A percentile compares a stretch with the other conserved stretches of the same genome.
Evolutionary conservation across 2,113 vertebrate genomes (phyloP).

Genomic region (Paracanthobrama guichenoti): DNA sequence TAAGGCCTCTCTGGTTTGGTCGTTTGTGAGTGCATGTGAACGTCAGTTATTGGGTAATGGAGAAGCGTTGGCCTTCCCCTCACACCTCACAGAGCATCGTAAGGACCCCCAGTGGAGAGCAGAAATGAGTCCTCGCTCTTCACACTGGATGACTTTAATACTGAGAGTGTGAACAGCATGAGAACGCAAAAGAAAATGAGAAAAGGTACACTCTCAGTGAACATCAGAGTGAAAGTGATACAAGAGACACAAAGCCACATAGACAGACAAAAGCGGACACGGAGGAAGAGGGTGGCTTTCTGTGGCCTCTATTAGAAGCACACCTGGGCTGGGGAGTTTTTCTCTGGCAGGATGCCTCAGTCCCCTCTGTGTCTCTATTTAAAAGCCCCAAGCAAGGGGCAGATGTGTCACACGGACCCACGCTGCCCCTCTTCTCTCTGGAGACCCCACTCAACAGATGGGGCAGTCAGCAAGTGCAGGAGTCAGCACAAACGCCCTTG

Average conservation of each 20-base stretch:
- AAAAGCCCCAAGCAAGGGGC: conserved; percentile 60
- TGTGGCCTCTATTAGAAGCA: conserved; percentile 24
- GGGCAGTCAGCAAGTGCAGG: conserved; percentile 61
- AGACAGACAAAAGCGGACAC: conserved; percentile 32
- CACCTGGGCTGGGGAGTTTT: conserved; percentile 44
- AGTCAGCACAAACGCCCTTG: conserved; percentile 50
- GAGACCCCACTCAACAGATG: conserved; percentile 76
- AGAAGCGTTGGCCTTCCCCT: conserved; percentile 7
- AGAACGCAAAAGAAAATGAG: conserved; percentile 14
- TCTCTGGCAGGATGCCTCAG: conserved; percentile 25
- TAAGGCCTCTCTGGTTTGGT: conserved; percentile 31
- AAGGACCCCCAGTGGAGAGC: conserved; percentile 36
- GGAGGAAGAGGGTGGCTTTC: background rate
- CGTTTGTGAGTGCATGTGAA: conserved; percentile 2
- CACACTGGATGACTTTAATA: conserved; percentile 33
- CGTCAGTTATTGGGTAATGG: conserved; percentile 13
- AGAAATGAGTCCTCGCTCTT: conserved; percentile 34
- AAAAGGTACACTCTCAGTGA: background rate
- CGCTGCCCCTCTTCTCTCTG: conserved; percentile 68
- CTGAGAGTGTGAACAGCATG: conserved; percentile 34
- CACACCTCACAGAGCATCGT: background rate
- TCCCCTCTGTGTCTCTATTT: conserved; percentile 40
- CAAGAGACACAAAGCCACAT: background rate
- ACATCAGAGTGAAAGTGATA: background rate
- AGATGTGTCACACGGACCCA: conserved; percentile 73